Evolutionary conservation across 2,888 invertebrate genomes (phyloP).

Genomic region (Heteropelma amictum): DNA sequence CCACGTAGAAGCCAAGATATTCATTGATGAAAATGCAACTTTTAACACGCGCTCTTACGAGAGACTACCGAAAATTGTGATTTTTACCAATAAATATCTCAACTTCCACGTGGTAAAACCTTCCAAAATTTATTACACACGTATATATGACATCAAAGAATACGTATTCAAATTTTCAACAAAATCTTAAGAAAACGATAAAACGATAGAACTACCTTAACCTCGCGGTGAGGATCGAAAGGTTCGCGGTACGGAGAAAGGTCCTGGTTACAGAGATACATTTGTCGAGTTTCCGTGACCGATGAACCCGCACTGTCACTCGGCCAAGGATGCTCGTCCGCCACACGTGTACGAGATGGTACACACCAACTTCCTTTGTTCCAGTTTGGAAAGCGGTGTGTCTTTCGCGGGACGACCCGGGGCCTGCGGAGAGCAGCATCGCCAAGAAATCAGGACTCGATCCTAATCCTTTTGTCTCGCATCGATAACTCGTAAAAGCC

Average conservation of each 20-base stretch:
- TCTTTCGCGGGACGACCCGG: neutral
- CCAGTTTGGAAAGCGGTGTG: constrained; percentile 26
- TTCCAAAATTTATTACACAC: too few relatives aligned
- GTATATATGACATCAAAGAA: too few relatives aligned
- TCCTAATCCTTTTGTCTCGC: constrained; percentile 29
- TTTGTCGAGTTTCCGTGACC: constrained; percentile 42
- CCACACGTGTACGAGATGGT: neutral
- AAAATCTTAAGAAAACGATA: too few relatives aligned
- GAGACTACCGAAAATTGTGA: too few relatives aligned
- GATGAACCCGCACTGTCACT: constrained; percentile 49
- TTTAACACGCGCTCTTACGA: too few relatives aligned
- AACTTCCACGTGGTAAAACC: too few relatives aligned
- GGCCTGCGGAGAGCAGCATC: constrained; percentile 2
- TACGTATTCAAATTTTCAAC: too few relatives aligned
- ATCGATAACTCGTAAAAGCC: constrained; percentile 51
- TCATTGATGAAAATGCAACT: too few relatives aligned
- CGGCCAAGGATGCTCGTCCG: constrained; percentile 38
- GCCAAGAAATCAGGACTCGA: neutral
- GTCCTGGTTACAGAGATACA: constrained; percentile 14
- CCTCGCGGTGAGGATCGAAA: constrained; percentile 37
- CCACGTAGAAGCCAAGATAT: too few relatives aligned
- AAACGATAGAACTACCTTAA: too few relatives aligned
- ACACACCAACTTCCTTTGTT: constrained; percentile 40
- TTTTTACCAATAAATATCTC: too few relatives aligned
- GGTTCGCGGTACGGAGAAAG: constrained; percentile 13